phyloP scores from a whole-genome alignment of 2,113 vertebrate species.

The Lepidothrix coronata region DNA sequence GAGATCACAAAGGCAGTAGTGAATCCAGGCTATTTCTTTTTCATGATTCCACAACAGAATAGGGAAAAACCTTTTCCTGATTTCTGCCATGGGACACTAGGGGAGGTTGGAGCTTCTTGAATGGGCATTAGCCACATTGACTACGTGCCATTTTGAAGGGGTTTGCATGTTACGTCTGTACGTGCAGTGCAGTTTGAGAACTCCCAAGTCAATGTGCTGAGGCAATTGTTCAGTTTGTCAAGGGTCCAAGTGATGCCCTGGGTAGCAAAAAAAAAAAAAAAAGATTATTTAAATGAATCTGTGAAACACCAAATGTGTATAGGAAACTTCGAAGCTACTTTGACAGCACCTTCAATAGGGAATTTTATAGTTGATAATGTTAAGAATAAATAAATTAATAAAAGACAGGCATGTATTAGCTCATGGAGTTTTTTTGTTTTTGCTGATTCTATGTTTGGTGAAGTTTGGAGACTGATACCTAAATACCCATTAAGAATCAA shows the following conservation, averaged over 20 bases:
- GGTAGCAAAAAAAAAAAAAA: background rate
- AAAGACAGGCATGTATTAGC: background rate
- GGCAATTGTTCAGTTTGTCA: background rate
- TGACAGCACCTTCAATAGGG: background rate
- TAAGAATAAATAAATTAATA: background rate
- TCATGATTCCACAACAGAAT: background rate
- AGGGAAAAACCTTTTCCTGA: background rate
- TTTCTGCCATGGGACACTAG: background rate
- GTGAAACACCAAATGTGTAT: background rate
- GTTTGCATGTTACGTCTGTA: background rate
- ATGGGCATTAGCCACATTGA: too few species aligned
- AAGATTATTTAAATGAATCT: background rate
- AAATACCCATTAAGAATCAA: background rate
- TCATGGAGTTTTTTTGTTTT: background rate
- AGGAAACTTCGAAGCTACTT: background rate
- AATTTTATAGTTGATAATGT: background rate
- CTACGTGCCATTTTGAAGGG: rapidly evolving
- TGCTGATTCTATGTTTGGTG: background rate
- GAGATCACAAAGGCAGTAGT: background rate
- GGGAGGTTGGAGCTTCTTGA: background rate
- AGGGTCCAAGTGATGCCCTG: background rate
- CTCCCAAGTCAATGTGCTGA: background rate
- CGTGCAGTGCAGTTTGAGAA: background rate
- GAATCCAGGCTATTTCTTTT: background rate
- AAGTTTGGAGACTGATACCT: background rate